Evolutionary conservation across 2,113 vertebrate genomes (phyloP).

Genomic region (Bos taurus): DNA sequence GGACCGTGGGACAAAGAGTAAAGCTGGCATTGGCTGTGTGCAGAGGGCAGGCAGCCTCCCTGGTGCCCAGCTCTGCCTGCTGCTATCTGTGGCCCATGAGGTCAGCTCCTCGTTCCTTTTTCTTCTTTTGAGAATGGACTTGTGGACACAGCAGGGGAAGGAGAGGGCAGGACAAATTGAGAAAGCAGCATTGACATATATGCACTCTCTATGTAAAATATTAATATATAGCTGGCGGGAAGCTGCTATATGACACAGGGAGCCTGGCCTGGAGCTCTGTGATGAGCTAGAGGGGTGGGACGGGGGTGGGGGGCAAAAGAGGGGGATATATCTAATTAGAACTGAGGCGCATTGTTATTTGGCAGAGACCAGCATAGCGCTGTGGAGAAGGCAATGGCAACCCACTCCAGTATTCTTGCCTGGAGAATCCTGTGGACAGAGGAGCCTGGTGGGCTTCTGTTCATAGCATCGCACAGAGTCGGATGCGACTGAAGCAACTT

Average conservation of each 20-base stretch:
- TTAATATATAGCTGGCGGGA: not conserved
- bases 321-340: not conserved
- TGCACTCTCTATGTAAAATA: not conserved
- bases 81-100: not conserved
- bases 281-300: not conserved
- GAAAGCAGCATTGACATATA: not conserved
- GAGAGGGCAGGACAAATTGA: not conserved
- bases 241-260: not conserved
- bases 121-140: not conserved
- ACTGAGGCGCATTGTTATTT: not conserved
- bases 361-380: not conserved
- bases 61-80: not conserved
- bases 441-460: not conserved
- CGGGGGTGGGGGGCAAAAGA: fast-evolving
- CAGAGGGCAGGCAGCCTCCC: not conserved
- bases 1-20: not conserved
- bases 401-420: not conserved
- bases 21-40: not conserved
- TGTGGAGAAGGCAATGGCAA: not conserved
- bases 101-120: not conserved
- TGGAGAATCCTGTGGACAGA: not conserved
- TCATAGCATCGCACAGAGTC: not conserved
- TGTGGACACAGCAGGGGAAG: not conserved
- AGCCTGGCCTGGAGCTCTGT: not conserved
- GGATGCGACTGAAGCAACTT: fast-evolving